Base-by-base conservation (phyloP, 2,797 vertebrate genomes). In the Telmatherina bonti region DNA sequence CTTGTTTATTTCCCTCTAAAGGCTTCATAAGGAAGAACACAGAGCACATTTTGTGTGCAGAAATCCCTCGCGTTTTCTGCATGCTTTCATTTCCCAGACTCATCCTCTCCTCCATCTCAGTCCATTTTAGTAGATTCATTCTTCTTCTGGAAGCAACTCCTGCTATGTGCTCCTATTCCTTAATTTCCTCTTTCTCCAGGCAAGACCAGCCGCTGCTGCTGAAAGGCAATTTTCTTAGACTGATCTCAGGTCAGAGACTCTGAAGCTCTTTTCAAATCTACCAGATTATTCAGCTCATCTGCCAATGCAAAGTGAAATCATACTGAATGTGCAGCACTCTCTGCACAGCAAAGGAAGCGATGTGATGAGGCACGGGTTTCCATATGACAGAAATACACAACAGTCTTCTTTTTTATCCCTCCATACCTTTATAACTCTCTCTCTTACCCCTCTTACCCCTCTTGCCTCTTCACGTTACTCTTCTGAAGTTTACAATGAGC, bases 401-500 rank as follows among this genome's bases (percentile, higher is more conserved):
- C 13, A 45, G 70, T 71, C 24, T 53, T 20, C 65, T 33, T 22
- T 5, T 8, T 70, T 29, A 33, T 67, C 26, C 7, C 18, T 69
- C 35, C 26, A 10, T 2, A 26, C 2, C 36, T 38, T 8, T n/a
- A 18, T 45, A 4, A 4, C 36, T 38, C 64, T 31, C 30, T 31
- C 30, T 31, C 30, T 31, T 7, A 3, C 30, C 7, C 30, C 7
- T 7, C 7, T 7, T 33, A 5, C 8, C 33, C 8, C 31, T 54
- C 38, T 15, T 18, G 29, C 20, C 43, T 64, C 47, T 27, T 79
- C 64, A 30, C 13, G 36, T 62, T 67, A 41, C 59, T 36, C 15
- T 68, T 86, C 70, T 83, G 66, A 90, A 75, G 83, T 88, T 88
- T 79, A 89, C 72, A 75, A 81, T 79, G 72, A 76, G 62, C 72